Base-by-base conservation (phyloP, 92 coral and sea anemone species). In the Epizoanthus scotinus region DNA sequence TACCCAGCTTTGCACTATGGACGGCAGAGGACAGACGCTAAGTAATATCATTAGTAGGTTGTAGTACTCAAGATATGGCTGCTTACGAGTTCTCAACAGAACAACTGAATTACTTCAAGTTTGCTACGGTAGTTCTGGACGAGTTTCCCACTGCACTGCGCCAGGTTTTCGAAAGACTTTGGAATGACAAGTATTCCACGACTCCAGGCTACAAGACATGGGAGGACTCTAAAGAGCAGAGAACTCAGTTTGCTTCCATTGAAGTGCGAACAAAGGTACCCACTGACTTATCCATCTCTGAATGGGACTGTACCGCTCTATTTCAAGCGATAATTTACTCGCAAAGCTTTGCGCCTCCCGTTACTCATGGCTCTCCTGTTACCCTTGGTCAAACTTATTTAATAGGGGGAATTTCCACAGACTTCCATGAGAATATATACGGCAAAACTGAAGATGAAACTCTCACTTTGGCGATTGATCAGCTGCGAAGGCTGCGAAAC, bases 191-290 rank as follows among this genome's bases (percentile, higher is more conserved):
- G 65, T 18, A 65, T 66, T 71, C 52, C 38, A 9, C 27, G 21
- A 14, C 47, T 26, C 77, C 84, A 17, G 24, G 21, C 3, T 18
- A 56, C 62, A 18, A 56, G 25, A 18, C 0, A 18, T 80, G 84
- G 84, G 84, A 80, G 21, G 84, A 80, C 36, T 62, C 73, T n/a
- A 27, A 12, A 3, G 59, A 4, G 0, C 72, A 61, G 17, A 58
- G 84, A 8, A 64, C 22, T n/a, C 20, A 65, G 77, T 71, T 80
- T 12, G 52, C 34, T 22, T 17, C 47, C 29, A 40, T 28, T 21
- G 84, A 80, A 50, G 75, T 18, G 6, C 21, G 62, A 19, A 21
- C 62, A 18, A 56, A 56, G 62, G 7, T 56, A 18, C 62, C 62
- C 25, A 56, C 62, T 21, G 62, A 56, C 62, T 6, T 56, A 5